phyloP scores from a whole-genome alignment of 2,113 vertebrate genomes.

The Aegithalos caudatus region DNA sequence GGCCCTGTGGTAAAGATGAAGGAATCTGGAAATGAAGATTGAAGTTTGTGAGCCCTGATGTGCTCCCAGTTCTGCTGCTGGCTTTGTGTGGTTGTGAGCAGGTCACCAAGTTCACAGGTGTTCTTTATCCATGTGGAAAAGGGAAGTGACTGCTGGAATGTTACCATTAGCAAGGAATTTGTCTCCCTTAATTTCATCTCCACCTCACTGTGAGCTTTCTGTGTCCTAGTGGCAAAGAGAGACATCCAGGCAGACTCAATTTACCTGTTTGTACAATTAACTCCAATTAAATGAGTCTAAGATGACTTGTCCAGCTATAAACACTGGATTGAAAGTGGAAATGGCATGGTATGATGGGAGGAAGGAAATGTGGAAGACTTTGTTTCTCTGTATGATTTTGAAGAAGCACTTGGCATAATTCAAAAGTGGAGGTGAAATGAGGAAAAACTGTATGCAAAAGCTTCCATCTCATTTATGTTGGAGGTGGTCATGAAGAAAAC shows the following conservation, averaged over 20 bases:
- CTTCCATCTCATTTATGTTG: not conserved
- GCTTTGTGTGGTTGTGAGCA: not conserved
- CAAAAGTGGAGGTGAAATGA: not conserved
- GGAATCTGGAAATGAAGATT: not conserved
- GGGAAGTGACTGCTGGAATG: not conserved
- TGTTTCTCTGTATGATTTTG: not conserved
- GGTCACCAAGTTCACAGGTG: not conserved
- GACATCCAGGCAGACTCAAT: not conserved
- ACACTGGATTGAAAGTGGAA: not conserved
- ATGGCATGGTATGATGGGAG: not conserved
- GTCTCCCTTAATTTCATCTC: not conserved
- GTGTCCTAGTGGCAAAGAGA: not conserved
- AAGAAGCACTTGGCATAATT: not conserved
- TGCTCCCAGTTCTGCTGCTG: not conserved
- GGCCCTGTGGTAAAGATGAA: not conserved
- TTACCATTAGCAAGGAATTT: not conserved
- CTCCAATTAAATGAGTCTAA: not conserved
- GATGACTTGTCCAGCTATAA: not conserved
- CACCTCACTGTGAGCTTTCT: not conserved
- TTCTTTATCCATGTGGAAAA: not conserved
- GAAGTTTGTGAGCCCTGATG: not conserved
- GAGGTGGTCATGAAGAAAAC: not conserved
- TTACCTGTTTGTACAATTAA: not conserved
- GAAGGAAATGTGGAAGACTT: not conserved
- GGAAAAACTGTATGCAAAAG: not conserved